phyloP scores from a whole-genome alignment of 2,113 vertebrate genomes.

The Anas platyrhynchos region DNA sequence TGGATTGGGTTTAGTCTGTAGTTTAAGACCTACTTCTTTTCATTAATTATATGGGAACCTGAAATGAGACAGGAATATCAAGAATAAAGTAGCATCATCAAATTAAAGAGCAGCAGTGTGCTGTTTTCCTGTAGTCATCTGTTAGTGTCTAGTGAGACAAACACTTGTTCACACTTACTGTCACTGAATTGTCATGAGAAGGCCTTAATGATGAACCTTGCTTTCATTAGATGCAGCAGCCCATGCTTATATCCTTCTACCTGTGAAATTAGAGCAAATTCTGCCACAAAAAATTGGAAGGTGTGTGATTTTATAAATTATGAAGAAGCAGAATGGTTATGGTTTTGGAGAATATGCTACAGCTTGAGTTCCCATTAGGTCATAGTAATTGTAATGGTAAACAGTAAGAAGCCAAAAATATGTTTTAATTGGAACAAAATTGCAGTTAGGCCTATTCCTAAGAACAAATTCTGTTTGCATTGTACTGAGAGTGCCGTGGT shows the following conservation, averaged over 20 bases:
- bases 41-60: not conserved
- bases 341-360: not conserved
- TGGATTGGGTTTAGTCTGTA: not conserved
- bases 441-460: not conserved
- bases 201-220: not conserved
- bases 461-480: not conserved
- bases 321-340: not conserved
- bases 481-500: not conserved
- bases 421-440: constrained; percentile 17
- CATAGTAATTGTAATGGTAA: not conserved
- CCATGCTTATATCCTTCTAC: not conserved
- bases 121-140: rapidly evolving
- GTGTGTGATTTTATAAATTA: not conserved
- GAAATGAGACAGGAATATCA: not conserved
- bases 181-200: not conserved
- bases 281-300: not conserved
- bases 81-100: not conserved
- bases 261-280: not conserved
- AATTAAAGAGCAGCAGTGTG: not conserved
- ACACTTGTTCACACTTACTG: not conserved
- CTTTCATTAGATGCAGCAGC: not conserved
- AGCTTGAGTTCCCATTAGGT: not conserved
- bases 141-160: not conserved
- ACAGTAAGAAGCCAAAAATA: not conserved
- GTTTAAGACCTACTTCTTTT: not conserved